These are phyloP conservation scores for Benthosema pterotum DNA, from an alignment of 2,797 vertebrate genomes.

Conservation along the genomic window DNA sequence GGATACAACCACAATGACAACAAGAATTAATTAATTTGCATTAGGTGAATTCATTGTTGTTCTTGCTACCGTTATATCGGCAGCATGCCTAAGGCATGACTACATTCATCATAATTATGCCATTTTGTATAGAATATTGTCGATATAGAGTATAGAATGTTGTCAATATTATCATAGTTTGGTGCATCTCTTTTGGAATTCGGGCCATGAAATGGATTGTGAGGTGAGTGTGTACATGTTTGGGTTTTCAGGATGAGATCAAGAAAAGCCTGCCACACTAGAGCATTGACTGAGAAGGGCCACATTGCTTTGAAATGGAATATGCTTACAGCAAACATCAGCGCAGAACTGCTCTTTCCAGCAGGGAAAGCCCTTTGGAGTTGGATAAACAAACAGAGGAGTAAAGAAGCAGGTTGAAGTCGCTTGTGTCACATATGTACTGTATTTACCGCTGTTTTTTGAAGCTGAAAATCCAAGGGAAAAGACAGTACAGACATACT, in stretches of 20 bases:
- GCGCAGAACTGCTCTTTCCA: conserved; percentile 50
- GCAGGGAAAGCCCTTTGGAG: conserved; percentile 63
- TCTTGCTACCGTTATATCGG: not conserved
- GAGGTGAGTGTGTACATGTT: conserved; percentile 28
- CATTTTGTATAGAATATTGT: too few relatives aligned
- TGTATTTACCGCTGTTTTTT: conserved; percentile 37
- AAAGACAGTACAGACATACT: conserved; percentile 17
- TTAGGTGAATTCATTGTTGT: not conserved
- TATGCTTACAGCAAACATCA: conserved; percentile 69
- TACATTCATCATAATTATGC: not conserved
- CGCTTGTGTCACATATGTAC: conserved; percentile 45
- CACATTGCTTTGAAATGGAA: conserved; percentile 66
- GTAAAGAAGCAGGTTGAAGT: conserved; percentile 48
- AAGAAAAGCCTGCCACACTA: conserved; percentile 58
- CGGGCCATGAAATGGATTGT: conserved; percentile 26
- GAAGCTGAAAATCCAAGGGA: conserved; percentile 27
- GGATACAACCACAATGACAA: too few relatives aligned
- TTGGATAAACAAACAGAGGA: conserved; percentile 68
- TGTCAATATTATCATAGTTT: conserved; percentile 42
- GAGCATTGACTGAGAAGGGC: conserved; percentile 60
- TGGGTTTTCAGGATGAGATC: conserved; percentile 56
- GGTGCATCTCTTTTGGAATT: conserved; percentile 19
- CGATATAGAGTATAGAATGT: too few relatives aligned
- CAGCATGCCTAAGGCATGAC: not conserved
- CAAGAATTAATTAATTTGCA: too few relatives aligned